A percentile compares a stretch with the other conserved stretches of the same genome.
These are phyloP conservation scores for Brachionus sp. DNA, from an alignment of 1,140 invertebrate genomes.

Conservation along the genomic window DNA sequence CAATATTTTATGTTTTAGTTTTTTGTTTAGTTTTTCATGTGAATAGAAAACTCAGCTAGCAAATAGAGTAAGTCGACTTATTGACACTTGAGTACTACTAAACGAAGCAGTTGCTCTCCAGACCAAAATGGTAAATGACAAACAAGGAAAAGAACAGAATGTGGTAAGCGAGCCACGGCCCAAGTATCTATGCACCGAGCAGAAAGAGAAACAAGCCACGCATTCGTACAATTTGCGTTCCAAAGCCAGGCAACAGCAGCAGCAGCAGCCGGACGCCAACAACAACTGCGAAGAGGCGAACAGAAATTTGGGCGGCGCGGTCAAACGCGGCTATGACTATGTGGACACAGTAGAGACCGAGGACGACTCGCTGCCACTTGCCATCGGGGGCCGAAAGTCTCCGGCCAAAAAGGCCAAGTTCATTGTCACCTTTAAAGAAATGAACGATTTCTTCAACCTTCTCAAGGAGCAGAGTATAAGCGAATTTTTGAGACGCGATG, in stretches of 20 bases:
- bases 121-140: background rate
- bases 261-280: background rate
- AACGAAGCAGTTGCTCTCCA: background rate
- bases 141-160: background rate
- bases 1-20: background rate
- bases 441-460: constrained; percentile 35
- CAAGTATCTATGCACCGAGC: constrained; percentile 13
- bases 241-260: background rate
- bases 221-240: constrained; percentile 25
- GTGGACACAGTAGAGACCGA: constrained; percentile 9
- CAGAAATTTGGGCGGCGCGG: background rate
- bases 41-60: background rate
- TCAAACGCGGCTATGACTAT: constrained; percentile 33
- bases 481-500: constrained; percentile 54
- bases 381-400: background rate
- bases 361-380: background rate
- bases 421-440: constrained; percentile 43
- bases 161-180: background rate
- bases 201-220: constrained; percentile 24
- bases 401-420: constrained; percentile 44
- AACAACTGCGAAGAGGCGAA: background rate
- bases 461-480: constrained; percentile 51
- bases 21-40: constrained; percentile 9
- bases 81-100: background rate
- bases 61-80: background rate